Conservation (phyloP, 2,888 invertebrate species). For the Meiosimyza platycephala region DNA sequence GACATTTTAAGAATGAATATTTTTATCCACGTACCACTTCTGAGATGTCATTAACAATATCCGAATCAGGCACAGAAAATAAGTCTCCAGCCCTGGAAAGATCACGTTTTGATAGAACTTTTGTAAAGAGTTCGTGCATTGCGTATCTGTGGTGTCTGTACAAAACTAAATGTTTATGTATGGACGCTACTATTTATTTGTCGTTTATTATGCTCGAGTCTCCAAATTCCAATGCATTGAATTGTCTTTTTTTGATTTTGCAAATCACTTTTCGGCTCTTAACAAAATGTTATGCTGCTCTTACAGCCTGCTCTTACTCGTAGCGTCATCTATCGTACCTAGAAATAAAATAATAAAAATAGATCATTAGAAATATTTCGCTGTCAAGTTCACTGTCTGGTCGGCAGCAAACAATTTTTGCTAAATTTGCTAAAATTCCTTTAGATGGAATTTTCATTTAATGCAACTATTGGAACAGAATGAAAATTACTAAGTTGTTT, state of each 20-base stretch:
- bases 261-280: background rate
- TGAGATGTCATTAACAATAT: conserved; percentile 85
- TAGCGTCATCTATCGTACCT: conserved; percentile 36
- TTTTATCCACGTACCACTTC: conserved; percentile 76
- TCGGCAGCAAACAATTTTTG: conserved; percentile 3
- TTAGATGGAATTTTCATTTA: background rate
- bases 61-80: conserved; percentile 87
- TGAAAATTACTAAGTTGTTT: too few species aligned
- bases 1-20: too few species aligned
- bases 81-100: conserved; percentile 91
- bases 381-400: conserved; percentile 38
- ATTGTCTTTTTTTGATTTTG: background rate
- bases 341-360: conserved; percentile 28
- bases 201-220: too few species aligned
- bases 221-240: background rate
- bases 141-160: too few species aligned
- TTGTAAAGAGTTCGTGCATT: conserved; percentile 92
- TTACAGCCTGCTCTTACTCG: conserved; percentile 10
- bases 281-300: conserved; percentile 12
- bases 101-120: conserved; percentile 90
- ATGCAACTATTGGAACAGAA: too few species aligned
- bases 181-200: background rate
- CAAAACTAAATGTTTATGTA: background rate
- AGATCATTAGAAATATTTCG: conserved; percentile 33
- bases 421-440: conserved; percentile 1